Conservation (phyloP, 2,888 invertebrate species). For the Pollenia amentaria region DNA sequence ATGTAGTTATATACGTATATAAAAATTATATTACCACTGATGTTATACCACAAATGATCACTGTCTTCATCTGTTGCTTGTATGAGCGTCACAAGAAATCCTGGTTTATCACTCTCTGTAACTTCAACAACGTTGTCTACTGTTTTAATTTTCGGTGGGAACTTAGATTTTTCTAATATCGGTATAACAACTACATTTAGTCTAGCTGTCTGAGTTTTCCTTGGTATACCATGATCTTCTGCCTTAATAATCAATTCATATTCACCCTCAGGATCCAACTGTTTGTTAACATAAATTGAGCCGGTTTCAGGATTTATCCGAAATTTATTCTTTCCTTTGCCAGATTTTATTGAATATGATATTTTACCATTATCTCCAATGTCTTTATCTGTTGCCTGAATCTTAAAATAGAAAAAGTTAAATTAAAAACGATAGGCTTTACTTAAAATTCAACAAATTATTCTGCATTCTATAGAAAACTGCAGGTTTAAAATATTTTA, state of each 20-base stretch:
- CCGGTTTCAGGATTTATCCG: constrained; percentile 93
- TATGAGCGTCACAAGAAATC: constrained; percentile 93
- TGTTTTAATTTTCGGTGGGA: constrained; percentile 87
- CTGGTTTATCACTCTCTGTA: constrained; percentile 94
- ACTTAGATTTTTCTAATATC: constrained; percentile 86
- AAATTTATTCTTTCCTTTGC: constrained; percentile 91
- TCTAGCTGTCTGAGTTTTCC: constrained; percentile 90
- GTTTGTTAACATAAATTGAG: constrained; percentile 90
- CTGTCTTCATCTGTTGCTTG: constrained; percentile 94
- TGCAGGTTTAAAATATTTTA: no score
- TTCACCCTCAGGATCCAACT: constrained; percentile 87
- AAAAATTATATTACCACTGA: constrained; percentile 88
- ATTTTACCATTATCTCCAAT: constrained; percentile 92
- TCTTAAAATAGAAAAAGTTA: constrained; percentile 74
- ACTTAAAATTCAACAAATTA: neutral
- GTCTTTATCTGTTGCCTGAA: constrained; percentile 92
- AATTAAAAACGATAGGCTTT: neutral
- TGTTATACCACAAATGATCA: constrained; percentile 95
- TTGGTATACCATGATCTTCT: constrained; percentile 91
- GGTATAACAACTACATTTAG: constrained; percentile 89
- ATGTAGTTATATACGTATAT: neutral
- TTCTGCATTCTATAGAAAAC: no score
- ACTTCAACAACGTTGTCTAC: constrained; percentile 89
- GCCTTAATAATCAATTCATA: constrained; percentile 86
- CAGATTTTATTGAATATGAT: constrained; percentile 92